A percentile compares a stretch with the other conserved stretches of the same genome.
Evolutionary conservation across 2,113 vertebrate genomes (phyloP).

Genomic region (Trematocara zebra): DNA sequence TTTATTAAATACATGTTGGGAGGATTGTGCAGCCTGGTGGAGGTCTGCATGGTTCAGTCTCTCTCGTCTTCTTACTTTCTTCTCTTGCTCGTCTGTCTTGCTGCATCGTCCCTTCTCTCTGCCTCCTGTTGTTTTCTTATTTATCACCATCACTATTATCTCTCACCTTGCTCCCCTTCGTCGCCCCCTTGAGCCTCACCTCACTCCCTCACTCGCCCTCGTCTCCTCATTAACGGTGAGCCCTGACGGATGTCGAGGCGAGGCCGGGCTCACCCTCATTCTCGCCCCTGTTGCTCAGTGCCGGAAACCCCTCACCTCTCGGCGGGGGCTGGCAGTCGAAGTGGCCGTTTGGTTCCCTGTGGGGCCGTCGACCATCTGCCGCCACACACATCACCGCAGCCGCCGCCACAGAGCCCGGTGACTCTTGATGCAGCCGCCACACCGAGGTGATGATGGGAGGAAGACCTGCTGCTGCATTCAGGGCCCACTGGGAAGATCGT

Average conservation of each 20-base stretch:
- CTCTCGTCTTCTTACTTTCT: background rate
- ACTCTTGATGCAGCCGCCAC: constrained; percentile 3
- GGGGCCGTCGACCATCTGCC: constrained; percentile 56
- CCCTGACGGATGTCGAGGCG: constrained; percentile 46
- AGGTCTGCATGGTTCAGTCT: background rate
- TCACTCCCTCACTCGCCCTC: constrained; percentile 2
- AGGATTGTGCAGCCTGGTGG: background rate
- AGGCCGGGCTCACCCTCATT: constrained; percentile 11
- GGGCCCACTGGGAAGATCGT: background rate
- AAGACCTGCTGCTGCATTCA: constrained; percentile 29
- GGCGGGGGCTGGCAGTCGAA: background rate
- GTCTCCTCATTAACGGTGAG: constrained; percentile 57
- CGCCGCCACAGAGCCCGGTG: background rate
- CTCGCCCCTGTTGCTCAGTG: constrained; percentile 21
- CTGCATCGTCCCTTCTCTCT: constrained; percentile 7
- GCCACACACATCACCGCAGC: background rate
- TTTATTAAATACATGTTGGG: background rate
- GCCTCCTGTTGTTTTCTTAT: constrained; percentile 48
- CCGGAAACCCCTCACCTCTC: constrained; percentile 36
- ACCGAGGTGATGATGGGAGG: constrained; percentile 33
- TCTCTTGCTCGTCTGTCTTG: background rate
- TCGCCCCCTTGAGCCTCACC: constrained; percentile 10
- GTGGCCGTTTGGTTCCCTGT: constrained; percentile 1
- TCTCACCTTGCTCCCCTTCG: constrained; percentile 16
- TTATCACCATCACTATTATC: constrained; percentile 43